Evolutionary conservation across 2,113 vertebrate species (phyloP).

Genomic region (Campylomormyrus numenius): DNA sequence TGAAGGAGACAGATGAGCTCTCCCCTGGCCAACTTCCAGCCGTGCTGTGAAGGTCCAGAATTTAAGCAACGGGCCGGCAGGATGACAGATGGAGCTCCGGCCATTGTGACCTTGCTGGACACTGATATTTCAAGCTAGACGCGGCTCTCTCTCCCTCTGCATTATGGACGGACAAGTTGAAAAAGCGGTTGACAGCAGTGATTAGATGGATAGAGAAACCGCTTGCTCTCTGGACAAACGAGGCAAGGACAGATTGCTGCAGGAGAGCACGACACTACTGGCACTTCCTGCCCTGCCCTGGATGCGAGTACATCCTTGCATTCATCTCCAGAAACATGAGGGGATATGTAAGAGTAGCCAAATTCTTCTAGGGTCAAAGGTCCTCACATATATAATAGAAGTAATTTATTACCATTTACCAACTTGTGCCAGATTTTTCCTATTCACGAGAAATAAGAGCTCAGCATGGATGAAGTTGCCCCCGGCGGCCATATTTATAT

Average conservation of each 20-base stretch:
- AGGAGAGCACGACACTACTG: neutral
- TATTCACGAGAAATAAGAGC: neutral
- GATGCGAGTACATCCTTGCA: neutral
- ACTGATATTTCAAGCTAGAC: slow-evolving; percentile 9
- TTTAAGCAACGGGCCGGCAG: neutral
- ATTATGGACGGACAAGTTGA: neutral
- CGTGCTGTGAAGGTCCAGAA: neutral
- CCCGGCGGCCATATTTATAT: neutral
- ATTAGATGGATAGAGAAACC: neutral
- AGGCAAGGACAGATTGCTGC: slow-evolving; percentile 10
- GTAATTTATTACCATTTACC: neutral
- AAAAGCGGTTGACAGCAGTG: neutral
- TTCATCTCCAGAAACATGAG: neutral
- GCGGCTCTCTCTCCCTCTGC: neutral
- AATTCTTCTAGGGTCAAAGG: neutral
- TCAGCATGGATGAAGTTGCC: neutral
- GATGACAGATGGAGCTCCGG: slow-evolving; percentile 1
- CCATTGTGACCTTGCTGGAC: neutral
- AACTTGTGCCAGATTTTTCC: neutral
- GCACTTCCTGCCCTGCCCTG: neutral
- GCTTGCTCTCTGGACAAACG: neutral
- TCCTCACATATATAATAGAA: neutral
- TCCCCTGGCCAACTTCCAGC: neutral
- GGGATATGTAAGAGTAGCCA: neutral
- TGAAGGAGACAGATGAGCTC: slow-evolving; percentile 12